phyloP scores from a whole-genome alignment of 2,888 invertebrate genomes.

The Lasioglossum vierecki region DNA sequence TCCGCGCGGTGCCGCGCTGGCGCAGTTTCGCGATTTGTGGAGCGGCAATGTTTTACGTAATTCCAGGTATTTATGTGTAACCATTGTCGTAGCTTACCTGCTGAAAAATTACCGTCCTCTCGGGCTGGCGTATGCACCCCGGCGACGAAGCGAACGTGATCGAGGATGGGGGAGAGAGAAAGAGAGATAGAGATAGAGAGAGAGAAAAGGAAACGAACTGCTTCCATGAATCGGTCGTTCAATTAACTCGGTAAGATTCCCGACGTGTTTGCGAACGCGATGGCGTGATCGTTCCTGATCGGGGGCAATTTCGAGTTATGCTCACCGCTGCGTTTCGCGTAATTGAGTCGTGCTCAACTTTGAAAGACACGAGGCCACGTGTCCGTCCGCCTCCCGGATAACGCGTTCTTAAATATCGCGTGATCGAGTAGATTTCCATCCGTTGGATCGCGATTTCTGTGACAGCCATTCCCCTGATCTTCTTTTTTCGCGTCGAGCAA shows the following conservation, averaged over 20 bases:
- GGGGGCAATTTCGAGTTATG: slow-evolving; percentile 29
- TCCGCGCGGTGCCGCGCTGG: slow-evolving; percentile 7
- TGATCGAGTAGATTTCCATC: slow-evolving; percentile 46
- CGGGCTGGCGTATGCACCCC: neutral
- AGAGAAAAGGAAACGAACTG: slow-evolving; percentile 11
- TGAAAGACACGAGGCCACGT: slow-evolving; percentile 52
- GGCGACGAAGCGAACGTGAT: neutral
- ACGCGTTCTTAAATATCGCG: slow-evolving; percentile 63
- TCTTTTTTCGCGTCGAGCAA: neutral
- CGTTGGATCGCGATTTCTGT: slow-evolving; percentile 28
- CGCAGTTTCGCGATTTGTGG: slow-evolving; percentile 42
- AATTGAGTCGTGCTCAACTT: slow-evolving; percentile 59
- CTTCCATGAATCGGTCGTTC: slow-evolving; percentile 18
- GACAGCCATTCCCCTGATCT: slow-evolving; percentile 5
- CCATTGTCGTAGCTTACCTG: slow-evolving; percentile 17
- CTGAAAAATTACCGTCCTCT: slow-evolving; percentile 25
- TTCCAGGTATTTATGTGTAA: slow-evolving; percentile 25
- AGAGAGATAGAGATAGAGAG: neutral
- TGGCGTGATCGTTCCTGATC: slow-evolving; percentile 51
- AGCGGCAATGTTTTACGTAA: slow-evolving; percentile 30
- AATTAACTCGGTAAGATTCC: slow-evolving; percentile 19
- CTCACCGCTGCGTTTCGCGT: slow-evolving; percentile 23
- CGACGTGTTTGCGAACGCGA: slow-evolving; percentile 12
- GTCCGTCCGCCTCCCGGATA: slow-evolving; percentile 53
- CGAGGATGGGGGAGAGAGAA: neutral